These are phyloP conservation scores for Himalopsyche phryganea DNA, from an alignment of 1,140 invertebrate species.

Conservation along the genomic window DNA sequence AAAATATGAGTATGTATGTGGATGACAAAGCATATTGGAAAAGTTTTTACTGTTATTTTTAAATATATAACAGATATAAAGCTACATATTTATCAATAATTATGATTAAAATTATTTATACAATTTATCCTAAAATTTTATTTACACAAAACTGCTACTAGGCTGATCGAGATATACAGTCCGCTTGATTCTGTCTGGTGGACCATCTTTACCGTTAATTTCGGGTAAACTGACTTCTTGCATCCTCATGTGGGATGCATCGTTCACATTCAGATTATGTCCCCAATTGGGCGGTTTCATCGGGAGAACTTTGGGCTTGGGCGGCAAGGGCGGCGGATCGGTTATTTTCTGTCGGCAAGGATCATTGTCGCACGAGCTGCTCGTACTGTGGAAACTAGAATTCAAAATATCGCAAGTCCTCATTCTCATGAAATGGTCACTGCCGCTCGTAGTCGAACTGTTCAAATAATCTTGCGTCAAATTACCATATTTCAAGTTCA, in stretches of 20 bases:
- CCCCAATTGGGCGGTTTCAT: conserved; percentile 58
- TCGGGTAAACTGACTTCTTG: conserved; percentile 37
- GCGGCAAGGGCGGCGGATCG: conserved; percentile 55
- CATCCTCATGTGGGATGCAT: conserved; percentile 21
- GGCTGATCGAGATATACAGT: conserved; percentile 58
- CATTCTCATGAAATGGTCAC: conserved; percentile 27
- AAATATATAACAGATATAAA: too few species aligned
- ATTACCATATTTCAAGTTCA: conserved; percentile 21
- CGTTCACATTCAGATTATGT: conserved; percentile 25
- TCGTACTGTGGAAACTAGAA: conserved; percentile 32
- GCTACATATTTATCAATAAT: too few species aligned
- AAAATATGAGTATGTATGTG: too few species aligned
- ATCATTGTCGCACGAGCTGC: conserved; percentile 31
- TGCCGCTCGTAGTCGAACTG: conserved; percentile 31
- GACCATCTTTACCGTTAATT: conserved; percentile 32
- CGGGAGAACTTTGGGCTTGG: conserved; percentile 58
- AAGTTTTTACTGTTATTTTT: too few species aligned
- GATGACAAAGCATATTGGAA: too few species aligned
- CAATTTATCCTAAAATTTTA: not conserved
- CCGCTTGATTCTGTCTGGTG: conserved; percentile 37
- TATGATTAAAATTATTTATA: too few species aligned
- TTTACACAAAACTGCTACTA: conserved; percentile 61
- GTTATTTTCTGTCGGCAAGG: conserved; percentile 28
- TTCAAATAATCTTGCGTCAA: conserved; percentile 32
- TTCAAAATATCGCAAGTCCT: conserved; percentile 28